These are phyloP conservation scores for Pinctada fucata DNA, from an alignment of 2,888 invertebrate species.

Conservation along the genomic window DNA sequence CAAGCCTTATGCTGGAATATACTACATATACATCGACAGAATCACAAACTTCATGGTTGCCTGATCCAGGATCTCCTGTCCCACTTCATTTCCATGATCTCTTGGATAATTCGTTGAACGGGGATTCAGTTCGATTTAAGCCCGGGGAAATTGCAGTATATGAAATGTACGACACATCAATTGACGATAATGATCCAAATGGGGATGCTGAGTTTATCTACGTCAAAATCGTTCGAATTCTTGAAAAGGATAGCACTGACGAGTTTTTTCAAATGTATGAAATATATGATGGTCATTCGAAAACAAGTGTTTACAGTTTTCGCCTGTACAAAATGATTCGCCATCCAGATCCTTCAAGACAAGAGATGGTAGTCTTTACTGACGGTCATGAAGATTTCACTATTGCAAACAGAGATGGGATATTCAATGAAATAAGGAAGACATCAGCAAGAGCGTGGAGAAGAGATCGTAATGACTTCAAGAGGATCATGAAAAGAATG, in stretches of 20 bases:
- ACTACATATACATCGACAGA: background rate
- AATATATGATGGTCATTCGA: constrained; percentile 15
- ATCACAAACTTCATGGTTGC: constrained; percentile 16
- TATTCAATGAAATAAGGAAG: constrained; percentile 19
- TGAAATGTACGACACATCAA: constrained; percentile 20
- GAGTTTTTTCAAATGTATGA: constrained; percentile 7
- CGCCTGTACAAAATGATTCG: constrained; percentile 23
- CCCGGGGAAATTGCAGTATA: constrained; percentile 26
- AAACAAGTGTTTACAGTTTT: constrained; percentile 6
- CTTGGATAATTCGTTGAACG: constrained; percentile 30
- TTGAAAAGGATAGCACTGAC: background rate
- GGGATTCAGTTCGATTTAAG: constrained; percentile 21
- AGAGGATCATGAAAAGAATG: constrained; percentile 47
- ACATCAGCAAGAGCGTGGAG: constrained; percentile 16
- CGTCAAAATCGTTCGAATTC: constrained; percentile 19
- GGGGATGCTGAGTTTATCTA: constrained; percentile 20
- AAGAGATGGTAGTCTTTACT: background rate
- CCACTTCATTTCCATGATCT: constrained; percentile 35
- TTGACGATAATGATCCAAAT: constrained; percentile 3
- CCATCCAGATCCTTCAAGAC: background rate
- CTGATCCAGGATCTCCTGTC: constrained; percentile 42
- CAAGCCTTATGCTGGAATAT: background rate
- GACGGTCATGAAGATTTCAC: background rate
- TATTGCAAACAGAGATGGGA: background rate
- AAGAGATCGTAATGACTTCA: background rate